A percentile compares a stretch with the other conserved stretches of the same genome.
Evolutionary conservation across 2,797 vertebrate species (phyloP).

Genomic region (Tinamus major): DNA sequence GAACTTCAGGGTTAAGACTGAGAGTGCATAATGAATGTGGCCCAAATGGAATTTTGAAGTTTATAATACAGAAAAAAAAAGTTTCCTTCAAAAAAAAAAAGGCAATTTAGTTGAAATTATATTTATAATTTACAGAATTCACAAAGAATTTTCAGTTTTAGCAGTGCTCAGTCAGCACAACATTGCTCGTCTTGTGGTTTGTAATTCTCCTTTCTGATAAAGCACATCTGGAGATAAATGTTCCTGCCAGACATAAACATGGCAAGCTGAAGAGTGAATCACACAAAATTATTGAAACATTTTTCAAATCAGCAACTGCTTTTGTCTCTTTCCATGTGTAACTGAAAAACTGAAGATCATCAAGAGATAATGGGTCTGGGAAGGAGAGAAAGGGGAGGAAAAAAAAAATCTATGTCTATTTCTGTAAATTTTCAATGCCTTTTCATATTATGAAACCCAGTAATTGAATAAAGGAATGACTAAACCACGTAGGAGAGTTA

Average conservation of each 20-base stretch:
- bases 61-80: not conserved
- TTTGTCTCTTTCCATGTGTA: not conserved
- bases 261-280: not conserved
- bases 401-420: not conserved
- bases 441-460: not conserved
- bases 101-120: not conserved
- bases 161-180: not conserved
- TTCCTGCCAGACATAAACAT: conserved; percentile 8
- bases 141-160: not conserved
- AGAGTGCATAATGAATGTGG: not conserved
- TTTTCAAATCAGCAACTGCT: not conserved
- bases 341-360: not conserved
- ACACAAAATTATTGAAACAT: not conserved
- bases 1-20: not conserved
- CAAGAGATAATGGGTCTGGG: not conserved
- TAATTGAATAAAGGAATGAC: not conserved
- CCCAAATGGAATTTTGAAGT: not conserved
- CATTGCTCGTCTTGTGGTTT: not conserved
- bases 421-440: not conserved
- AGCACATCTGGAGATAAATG: not conserved
- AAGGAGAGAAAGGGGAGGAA: not conserved
- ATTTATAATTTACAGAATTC: not conserved
- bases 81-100: not conserved
- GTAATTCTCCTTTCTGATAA: not conserved
- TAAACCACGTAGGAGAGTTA: not conserved